Percentiles rank a stretch among this genome's conserved stretches.
These are phyloP conservation scores for Heliconius hewitsoni DNA, from an alignment of 1,140 invertebrate genomes.

Conservation along the genomic window DNA sequence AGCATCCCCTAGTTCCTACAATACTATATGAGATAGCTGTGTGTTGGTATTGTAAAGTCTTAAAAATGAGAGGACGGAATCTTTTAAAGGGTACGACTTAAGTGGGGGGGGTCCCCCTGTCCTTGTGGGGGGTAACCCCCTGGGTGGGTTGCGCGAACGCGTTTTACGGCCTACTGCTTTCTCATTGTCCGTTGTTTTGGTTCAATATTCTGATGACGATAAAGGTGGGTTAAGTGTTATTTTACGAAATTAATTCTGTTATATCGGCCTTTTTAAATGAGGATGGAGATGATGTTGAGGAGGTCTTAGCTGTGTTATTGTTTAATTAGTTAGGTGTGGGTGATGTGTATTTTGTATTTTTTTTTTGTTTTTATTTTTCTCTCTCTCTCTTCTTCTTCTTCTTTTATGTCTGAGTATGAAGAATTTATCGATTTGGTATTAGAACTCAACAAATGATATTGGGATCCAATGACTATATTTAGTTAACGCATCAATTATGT, in stretches of 20 bases:
- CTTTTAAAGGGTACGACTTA: slow-evolving; percentile 80
- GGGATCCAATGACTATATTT: too few relatives aligned
- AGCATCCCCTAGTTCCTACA: slow-evolving; percentile 51
- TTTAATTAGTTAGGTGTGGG: background rate
- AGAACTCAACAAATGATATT: too few relatives aligned
- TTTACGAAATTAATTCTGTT: slow-evolving; percentile 59
- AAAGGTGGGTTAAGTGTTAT: slow-evolving; percentile 72
- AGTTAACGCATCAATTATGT: too few relatives aligned
- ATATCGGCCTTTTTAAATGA: slow-evolving; percentile 39
- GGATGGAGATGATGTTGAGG: background rate
- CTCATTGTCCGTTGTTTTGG: slow-evolving; percentile 75
- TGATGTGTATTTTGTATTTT: too few relatives aligned
- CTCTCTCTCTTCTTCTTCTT: too few relatives aligned
- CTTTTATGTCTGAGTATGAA: too few relatives aligned
- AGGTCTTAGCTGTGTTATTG: background rate
- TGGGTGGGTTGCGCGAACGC: slow-evolving; percentile 63
- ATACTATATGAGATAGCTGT: slow-evolving; percentile 56
- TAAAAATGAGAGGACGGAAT: slow-evolving; percentile 80
- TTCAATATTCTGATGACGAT: slow-evolving; percentile 72
- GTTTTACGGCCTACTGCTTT: slow-evolving; percentile 67
- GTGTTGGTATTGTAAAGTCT: slow-evolving; percentile 77
- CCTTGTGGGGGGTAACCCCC: slow-evolving; percentile 42
- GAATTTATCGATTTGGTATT: too few relatives aligned
- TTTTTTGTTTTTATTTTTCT: too few relatives aligned
- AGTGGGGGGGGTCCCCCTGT: slow-evolving; percentile 53